Base-by-base conservation (phyloP, 2,888 invertebrate species). In the Helobdella robusta region DNA sequence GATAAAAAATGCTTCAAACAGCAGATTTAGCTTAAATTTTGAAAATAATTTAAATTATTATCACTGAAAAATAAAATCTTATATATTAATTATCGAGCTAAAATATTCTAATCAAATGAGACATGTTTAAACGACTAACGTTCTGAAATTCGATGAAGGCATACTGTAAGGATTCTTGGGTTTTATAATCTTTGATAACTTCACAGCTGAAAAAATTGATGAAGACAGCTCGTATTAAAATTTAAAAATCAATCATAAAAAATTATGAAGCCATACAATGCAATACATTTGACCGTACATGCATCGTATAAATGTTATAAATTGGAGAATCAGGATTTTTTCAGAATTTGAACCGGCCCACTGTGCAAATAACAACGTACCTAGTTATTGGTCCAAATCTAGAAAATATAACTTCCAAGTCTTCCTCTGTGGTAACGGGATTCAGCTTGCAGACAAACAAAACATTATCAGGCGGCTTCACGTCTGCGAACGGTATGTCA, bases 371-470 rank as follows among this genome's bases (percentile, higher is more conserved):
- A 8, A 32, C 56, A n/a, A 36, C 40, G n/a, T 28, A 66, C 69
- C 64, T 28, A 59, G 36, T 86, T 69, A 98, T 91, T 80, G 85
- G 86, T 3, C 97, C 97, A 83, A 95, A 97, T 70, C 97, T 84
- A 73, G 92, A 91, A 76, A 98, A 98, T 72, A 98, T 97, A 30
- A 97, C 91, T 83, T 97, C 93, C 68, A 97, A 82, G 80, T 97
- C 94, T 75, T 95, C 95, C 78, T 94, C 94, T 11, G 87, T 91
- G 0, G 98, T 99, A 0, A 98, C 92, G 0, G 97, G 95, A 82
- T 99, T 98, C 25, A 99, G 82, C 82, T 98, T 99, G 80, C 98
- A 99, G 35, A 99, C 92, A 82, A 99, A 99, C 0, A 99, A 83
- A 1, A 99, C 95, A 83, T 98, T 97, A 81, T 99, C 98, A 6